Evolutionary conservation across 2,888 invertebrate genomes (phyloP).

Genomic region (Leptogaster cylindrica): DNA sequence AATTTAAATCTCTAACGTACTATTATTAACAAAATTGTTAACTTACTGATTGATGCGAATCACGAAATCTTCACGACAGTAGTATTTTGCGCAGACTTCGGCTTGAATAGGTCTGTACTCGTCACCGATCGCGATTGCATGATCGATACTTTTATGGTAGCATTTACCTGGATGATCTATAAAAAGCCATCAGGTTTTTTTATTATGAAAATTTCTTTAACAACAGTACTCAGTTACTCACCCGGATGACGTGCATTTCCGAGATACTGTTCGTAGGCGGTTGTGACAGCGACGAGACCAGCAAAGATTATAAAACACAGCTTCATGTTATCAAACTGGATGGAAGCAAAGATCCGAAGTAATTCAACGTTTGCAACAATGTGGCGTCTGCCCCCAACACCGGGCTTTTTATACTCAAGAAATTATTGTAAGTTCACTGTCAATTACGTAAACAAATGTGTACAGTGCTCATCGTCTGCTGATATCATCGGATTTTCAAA

Average conservation of each 20-base stretch:
- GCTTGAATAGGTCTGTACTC: conserved; percentile 25
- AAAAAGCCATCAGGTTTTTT: background rate
- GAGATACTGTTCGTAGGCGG: conserved; percentile 34
- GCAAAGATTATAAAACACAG: background rate
- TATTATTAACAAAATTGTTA: background rate
- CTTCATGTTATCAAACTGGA: background rate
- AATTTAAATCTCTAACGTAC: background rate
- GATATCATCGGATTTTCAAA: conserved; percentile 27
- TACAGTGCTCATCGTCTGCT: background rate
- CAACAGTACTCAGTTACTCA: conserved; percentile 23
- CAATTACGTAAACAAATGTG: conserved; percentile 8
- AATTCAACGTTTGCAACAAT: conserved; percentile 11
- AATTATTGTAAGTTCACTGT: conserved; percentile 5
- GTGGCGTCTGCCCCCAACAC: background rate
- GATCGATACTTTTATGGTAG: conserved; percentile 37
- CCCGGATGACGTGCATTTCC: conserved; percentile 43
- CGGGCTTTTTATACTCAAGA: conserved; percentile 13
- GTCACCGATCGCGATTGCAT: conserved; percentile 40
- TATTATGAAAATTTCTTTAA: background rate
- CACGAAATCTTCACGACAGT: conserved; percentile 41
- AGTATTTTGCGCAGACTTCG: conserved; percentile 36
- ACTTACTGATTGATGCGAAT: conserved; percentile 39
- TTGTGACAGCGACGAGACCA: background rate
- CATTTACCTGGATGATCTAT: conserved; percentile 40
- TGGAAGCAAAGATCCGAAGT: conserved; percentile 6